These are phyloP conservation scores for Orcinus orca DNA, from an alignment of 2,113 vertebrate species.

Conservation along the genomic window DNA sequence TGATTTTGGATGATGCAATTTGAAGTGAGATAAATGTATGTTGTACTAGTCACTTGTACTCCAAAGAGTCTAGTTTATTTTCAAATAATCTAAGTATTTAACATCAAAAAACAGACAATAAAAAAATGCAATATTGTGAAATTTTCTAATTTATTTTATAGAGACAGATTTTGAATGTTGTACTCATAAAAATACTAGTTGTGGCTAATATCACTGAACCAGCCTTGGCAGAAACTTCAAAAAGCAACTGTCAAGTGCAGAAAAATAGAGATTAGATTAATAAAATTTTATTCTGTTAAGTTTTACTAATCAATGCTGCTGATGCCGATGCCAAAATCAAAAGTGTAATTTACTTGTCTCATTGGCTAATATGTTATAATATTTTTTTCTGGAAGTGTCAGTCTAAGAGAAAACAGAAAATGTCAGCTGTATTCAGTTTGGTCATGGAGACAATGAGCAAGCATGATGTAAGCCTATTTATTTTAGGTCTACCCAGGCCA, in stretches of 20 bases:
- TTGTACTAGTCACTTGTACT: background rate
- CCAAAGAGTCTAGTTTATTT: slow-evolving; percentile 52
- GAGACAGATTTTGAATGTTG: slow-evolving; percentile 44
- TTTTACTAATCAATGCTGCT: slow-evolving; percentile 34
- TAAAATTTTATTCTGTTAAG: slow-evolving; percentile 28
- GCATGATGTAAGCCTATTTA: slow-evolving; percentile 11
- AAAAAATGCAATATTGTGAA: slow-evolving; percentile 55
- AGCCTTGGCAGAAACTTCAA: slow-evolving; percentile 48
- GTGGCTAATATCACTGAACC: slow-evolving; percentile 1
- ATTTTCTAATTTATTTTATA: slow-evolving; percentile 52
- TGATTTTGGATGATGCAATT: background rate
- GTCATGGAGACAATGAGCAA: slow-evolving; percentile 19
- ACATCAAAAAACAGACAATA: slow-evolving; percentile 8
- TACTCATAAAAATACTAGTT: slow-evolving; percentile 51
- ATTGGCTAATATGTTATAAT: background rate
- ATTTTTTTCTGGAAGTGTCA: background rate
- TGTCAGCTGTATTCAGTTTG: background rate
- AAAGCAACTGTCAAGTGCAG: slow-evolving; percentile 36
- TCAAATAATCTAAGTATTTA: slow-evolving; percentile 45
- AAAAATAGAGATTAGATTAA: slow-evolving; percentile 37
- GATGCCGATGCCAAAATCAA: background rate
- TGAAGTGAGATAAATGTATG: slow-evolving; percentile 32
- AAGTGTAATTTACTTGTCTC: slow-evolving; percentile 10
- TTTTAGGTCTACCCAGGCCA: background rate
- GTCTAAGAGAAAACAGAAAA: slow-evolving; percentile 39